A percentile compares a stretch with the other conserved stretches of the same genome.
phyloP scores from a whole-genome alignment of 2,113 vertebrate genomes.

The Gadus chalcogrammus region DNA sequence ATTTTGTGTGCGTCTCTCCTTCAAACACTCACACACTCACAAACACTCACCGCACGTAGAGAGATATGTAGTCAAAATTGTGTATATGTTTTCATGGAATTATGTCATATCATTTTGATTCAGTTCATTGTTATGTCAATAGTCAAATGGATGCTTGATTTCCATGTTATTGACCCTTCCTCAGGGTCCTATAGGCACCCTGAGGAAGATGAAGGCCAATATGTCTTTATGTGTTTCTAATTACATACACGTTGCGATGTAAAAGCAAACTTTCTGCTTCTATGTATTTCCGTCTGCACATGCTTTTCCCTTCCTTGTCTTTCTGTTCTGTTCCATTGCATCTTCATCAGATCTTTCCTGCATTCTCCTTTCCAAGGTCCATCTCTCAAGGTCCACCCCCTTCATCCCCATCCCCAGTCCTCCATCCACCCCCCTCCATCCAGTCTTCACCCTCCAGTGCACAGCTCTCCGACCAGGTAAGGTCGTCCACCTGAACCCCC shows the following conservation, averaged over 20 bases:
- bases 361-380: conserved; percentile 46
- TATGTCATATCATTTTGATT: too few species aligned
- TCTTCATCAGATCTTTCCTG: conserved; percentile 27
- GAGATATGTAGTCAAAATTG: too few species aligned
- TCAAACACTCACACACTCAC: too few species aligned
- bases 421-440: conserved; percentile 8
- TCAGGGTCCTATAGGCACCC: too few species aligned
- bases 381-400: conserved; percentile 35
- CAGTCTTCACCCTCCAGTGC: conserved; percentile 38
- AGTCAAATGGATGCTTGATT: too few species aligned
- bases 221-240: too few species aligned
- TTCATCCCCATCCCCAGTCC: conserved; percentile 35
- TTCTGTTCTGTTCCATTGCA: conserved; percentile 32
- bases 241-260: not conserved
- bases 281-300: conserved; percentile 35
- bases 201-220: too few species aligned
- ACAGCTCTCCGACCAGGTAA: conserved; percentile 57
- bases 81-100: too few species aligned
- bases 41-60: too few species aligned
- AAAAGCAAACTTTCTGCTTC: conserved; percentile 6
- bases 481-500: conserved; percentile 14
- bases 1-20: too few species aligned
- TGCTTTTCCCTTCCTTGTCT: conserved; percentile 39
- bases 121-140: too few species aligned
- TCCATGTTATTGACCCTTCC: too few species aligned